Evolutionary conservation across 2,113 vertebrate genomes (phyloP).

Genomic region (Hystrix brachyura): DNA sequence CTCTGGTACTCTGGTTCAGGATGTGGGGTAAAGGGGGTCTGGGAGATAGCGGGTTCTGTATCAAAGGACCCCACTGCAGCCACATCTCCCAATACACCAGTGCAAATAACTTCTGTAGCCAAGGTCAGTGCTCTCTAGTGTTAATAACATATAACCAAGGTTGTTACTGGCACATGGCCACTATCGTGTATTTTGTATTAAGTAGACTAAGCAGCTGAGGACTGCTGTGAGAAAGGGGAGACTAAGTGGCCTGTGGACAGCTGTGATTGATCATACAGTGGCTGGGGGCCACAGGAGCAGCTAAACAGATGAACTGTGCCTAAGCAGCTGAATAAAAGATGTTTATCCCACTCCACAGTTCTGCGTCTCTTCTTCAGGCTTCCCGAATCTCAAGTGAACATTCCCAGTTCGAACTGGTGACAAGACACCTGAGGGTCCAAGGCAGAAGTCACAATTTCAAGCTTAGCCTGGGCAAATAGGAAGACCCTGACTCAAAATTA

Average conservation of each 20-base stretch:
- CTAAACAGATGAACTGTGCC: neutral
- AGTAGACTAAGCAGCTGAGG: neutral
- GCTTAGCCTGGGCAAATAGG: neutral
- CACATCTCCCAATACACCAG: neutral
- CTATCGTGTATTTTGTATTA: neutral
- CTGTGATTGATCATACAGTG: neutral
- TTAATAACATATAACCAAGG: neutral
- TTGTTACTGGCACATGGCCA: neutral
- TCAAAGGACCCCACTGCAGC: neutral
- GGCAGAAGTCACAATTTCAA: neutral
- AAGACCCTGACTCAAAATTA: neutral
- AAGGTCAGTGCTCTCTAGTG: neutral
- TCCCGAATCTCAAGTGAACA: neutral
- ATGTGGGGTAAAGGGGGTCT: neutral
- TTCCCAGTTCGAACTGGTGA: neutral
- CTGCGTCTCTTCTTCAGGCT: neutral
- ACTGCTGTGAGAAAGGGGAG: neutral
- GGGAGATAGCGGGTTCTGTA: neutral
- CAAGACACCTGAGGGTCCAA: neutral
- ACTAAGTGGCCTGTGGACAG: neutral
- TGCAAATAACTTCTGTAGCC: neutral
- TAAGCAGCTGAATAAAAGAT: neutral
- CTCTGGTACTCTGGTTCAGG: neutral
- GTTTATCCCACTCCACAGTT: neutral
- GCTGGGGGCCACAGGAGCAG: neutral